These are phyloP conservation scores for Muraenolepis orangiensis DNA, from an alignment of 2,797 vertebrate species.

Conservation along the genomic window DNA sequence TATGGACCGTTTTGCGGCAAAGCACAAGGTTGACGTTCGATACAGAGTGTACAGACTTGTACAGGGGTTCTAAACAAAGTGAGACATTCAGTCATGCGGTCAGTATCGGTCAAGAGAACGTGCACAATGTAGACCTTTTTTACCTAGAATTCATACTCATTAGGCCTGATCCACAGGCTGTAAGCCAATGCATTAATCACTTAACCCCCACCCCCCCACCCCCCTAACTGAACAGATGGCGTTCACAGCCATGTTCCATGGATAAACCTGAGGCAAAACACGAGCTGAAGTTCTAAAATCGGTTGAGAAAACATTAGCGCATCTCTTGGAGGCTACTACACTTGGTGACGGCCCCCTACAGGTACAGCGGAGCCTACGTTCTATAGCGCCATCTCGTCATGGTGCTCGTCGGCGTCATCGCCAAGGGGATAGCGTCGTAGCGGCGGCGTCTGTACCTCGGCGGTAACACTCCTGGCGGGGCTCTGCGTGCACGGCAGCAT, in stretches of 20 bases:
- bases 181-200: neutral
- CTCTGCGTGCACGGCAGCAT: constrained; percentile 66
- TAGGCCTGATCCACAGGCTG: neutral
- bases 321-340: neutral
- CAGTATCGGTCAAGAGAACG: no score
- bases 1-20: no score
- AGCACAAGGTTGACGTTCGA: no score
- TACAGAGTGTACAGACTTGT: no score
- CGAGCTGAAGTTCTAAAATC: neutral
- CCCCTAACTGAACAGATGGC: no score
- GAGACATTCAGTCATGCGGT: no score
- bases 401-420: constrained; percentile 14
- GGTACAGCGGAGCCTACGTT: neutral
- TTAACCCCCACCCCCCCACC: no score
- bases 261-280: neutral
- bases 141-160: no score
- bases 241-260: no score
- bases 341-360: neutral
- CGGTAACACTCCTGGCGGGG: constrained; percentile 46
- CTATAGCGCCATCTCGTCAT: neutral
- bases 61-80: no score
- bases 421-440: neutral
- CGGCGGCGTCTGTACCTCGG: constrained; percentile 67
- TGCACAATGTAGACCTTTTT: no score
- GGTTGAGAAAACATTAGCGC: neutral